Base-by-base conservation (phyloP, 2,113 vertebrate species). In the Tretioscincus oriximinensis region DNA sequence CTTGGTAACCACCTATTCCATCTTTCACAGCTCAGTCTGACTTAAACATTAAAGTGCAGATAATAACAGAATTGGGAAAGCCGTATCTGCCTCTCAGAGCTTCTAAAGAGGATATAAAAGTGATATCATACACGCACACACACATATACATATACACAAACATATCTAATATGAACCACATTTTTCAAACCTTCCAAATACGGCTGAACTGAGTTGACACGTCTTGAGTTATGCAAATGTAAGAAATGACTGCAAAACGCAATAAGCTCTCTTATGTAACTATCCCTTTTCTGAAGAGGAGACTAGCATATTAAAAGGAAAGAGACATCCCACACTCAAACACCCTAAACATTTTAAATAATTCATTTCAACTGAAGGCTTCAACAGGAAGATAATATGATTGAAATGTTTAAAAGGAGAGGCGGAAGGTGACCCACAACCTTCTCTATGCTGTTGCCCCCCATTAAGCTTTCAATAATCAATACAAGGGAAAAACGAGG, bases 301-400 rank as follows among this genome's bases (percentile, higher is more conserved):
- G 26, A 49, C 31, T n/a, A 29, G 29, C 54, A 70, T 29, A 35
- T 66, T 24, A 66, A 35, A 47, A 45, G n/a, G 61, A 54, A 41
- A 88, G 81, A 81, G 78, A 63, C 83, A 88, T 86, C 89, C 87
- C 89, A 77, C 84, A 81, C 80, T 81, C 87, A 88, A 67, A 89
- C 90, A 89, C 73, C 35, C 73, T 73, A 79, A 80, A 47, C 76
- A 81, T 91, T 88, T 87, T 88, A 88, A 91, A 91, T 91, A 88
- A 92, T 89, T 88, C 90, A 92, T 90, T 87, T 84, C 81, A 77
- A 86, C 89, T 75, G 86, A 85, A 92, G 89, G 78, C 79, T 85
- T 7, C 82, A 11, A 88, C 88, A 90, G 83, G 84, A 71, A 66
- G 86, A 72, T 73, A 29, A 90, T 78, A 83, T 86, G 86, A 90